These are phyloP conservation scores for Callyntrura sp. DNA, from an alignment of 2,888 invertebrate species.

Conservation along the genomic window DNA sequence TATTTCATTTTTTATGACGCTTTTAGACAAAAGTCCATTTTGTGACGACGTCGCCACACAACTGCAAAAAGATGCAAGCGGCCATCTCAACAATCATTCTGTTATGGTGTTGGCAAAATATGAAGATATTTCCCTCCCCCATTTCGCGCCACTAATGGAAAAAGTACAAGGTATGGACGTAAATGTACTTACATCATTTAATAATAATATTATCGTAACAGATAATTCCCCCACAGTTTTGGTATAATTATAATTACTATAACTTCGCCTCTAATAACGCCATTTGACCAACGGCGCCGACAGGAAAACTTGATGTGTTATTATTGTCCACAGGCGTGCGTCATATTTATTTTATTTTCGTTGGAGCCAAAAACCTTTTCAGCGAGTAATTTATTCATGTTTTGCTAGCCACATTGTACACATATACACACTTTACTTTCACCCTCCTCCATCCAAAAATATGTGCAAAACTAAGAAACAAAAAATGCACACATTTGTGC, in stretches of 20 bases:
- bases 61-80: conserved; percentile 72
- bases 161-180: conserved; percentile 82
- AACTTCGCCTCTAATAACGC: too few relatives aligned
- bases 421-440: not conserved
- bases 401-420: not conserved
- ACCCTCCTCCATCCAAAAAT: not conserved
- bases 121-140: conserved; percentile 79
- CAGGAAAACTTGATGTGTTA: too few relatives aligned
- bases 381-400: too few relatives aligned
- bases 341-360: not conserved
- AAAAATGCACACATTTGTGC: not conserved
- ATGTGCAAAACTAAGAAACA: not conserved
- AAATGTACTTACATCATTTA: too few relatives aligned
- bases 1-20: too few relatives aligned
- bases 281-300: too few relatives aligned
- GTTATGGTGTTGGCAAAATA: conserved; percentile 81
- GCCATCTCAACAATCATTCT: conserved; percentile 78
- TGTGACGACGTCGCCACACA: conserved; percentile 82
- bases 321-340: not conserved
- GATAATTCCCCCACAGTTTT: not conserved
- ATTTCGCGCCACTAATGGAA: conserved; percentile 75
- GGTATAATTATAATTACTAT: conserved; percentile 9
- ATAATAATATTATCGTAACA: conserved; percentile 36
- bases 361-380: not conserved
- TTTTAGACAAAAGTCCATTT: conserved; percentile 82